These are phyloP conservation scores for Anadara kagoshimensis DNA, from an alignment of 1,140 invertebrate genomes.

Conservation along the genomic window DNA sequence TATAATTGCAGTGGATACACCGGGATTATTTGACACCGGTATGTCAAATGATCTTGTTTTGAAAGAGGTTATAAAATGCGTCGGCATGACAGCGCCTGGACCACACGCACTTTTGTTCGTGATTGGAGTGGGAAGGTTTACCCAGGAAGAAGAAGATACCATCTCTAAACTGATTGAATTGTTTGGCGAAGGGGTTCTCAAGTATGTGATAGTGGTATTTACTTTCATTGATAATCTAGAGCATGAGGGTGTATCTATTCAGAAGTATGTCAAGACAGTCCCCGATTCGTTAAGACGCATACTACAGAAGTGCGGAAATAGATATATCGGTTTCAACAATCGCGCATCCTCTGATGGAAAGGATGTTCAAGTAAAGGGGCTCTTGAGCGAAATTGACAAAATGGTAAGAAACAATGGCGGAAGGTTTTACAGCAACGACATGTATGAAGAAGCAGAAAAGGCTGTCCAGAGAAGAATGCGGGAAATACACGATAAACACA, in stretches of 20 bases:
- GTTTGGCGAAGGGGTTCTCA: slow-evolving; percentile 5
- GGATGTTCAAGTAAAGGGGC: background rate
- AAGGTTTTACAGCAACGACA: slow-evolving; percentile 8
- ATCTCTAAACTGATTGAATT: background rate
- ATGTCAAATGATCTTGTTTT: background rate
- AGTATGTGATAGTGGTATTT: slow-evolving; percentile 24
- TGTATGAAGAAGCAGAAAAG: slow-evolving; percentile 19
- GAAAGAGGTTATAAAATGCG: slow-evolving; percentile 16
- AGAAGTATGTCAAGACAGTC: background rate
- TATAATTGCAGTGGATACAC: slow-evolving; percentile 13
- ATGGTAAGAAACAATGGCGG: slow-evolving; percentile 4
- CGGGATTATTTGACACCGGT: slow-evolving; percentile 15
- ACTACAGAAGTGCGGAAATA: background rate
- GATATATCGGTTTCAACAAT: slow-evolving; percentile 20
- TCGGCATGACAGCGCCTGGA: slow-evolving; percentile 7
- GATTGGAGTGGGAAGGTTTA: slow-evolving; percentile 7
- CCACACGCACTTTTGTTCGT: slow-evolving; percentile 21
- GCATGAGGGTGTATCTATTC: background rate
- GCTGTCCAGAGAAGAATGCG: background rate
- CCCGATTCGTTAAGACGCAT: background rate
- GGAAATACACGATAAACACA: background rate
- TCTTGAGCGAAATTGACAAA: slow-evolving; percentile 1
- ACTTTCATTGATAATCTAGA: background rate
- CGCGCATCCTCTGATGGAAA: background rate
- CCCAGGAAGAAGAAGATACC: slow-evolving; percentile 4